Evolutionary conservation across 2,797 vertebrate genomes (phyloP).

Genomic region (Lepilemur septentrionalis): DNA sequence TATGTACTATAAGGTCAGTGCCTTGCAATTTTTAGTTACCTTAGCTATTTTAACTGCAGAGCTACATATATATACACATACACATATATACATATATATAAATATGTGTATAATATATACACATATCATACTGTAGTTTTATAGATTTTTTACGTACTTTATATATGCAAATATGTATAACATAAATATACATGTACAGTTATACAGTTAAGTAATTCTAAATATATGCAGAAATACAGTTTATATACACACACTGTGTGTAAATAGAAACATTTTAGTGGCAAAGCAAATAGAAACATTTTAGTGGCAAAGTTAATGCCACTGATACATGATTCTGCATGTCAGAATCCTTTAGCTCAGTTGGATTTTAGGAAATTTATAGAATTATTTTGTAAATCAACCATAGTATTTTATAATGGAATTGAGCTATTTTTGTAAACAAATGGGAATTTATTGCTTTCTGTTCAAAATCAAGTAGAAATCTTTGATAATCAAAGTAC

Average conservation of each 20-base stretch:
- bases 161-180: not conserved
- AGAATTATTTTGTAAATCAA: not conserved
- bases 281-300: not conserved
- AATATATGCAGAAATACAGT: not conserved
- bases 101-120: not conserved
- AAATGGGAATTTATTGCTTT: not conserved
- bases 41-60: not conserved
- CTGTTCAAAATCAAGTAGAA: not conserved
- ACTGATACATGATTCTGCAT: not conserved
- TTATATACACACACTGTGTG: not conserved
- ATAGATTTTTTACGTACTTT: not conserved
- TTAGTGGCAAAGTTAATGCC: not conserved
- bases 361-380: not conserved
- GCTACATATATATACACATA: not conserved
- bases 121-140: not conserved
- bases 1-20: not conserved
- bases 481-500: not conserved
- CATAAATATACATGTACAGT: not conserved
- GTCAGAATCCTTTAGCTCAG: not conserved
- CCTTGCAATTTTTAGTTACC: not conserved
- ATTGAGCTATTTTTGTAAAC: not conserved
- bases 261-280: not conserved
- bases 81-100: not conserved
- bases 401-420: not conserved
- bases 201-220: not conserved